Evolutionary conservation across 2,888 invertebrate genomes (phyloP).

Genomic region (Autographa pulchrina): DNA sequence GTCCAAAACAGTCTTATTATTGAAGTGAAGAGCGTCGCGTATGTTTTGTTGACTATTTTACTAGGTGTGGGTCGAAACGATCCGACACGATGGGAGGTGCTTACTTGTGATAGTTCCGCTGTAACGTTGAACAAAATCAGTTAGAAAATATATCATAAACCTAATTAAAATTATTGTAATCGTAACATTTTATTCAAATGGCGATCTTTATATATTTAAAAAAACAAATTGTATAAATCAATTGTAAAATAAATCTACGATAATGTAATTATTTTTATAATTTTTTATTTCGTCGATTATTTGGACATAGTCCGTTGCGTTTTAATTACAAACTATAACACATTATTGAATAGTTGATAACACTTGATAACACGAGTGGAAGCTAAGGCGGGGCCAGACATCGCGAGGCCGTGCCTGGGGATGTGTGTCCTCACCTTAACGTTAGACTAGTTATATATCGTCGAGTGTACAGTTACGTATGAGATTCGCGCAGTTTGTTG

Average conservation of each 20-base stretch:
- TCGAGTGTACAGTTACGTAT: slow-evolving; percentile 88
- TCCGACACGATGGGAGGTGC: slow-evolving; percentile 46
- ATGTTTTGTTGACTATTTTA: slow-evolving; percentile 18
- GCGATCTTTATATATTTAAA: slow-evolving; percentile 40
- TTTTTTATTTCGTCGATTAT: slow-evolving; percentile 21
- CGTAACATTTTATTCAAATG: slow-evolving; percentile 31
- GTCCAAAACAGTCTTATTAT: slow-evolving; percentile 65
- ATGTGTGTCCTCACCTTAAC: slow-evolving; percentile 14
- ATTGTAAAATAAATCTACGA: slow-evolving; percentile 31
- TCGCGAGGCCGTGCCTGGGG: neutral
- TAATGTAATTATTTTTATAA: slow-evolving; percentile 36
- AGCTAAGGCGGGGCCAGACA: slow-evolving; percentile 15
- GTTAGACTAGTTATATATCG: slow-evolving; percentile 59
- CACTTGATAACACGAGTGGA: slow-evolving; percentile 36
- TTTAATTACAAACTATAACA: slow-evolving; percentile 12
- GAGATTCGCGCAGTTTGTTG: slow-evolving; percentile 82
- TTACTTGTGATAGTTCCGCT: slow-evolving; percentile 59
- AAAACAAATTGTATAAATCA: slow-evolving; percentile 44
- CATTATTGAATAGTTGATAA: slow-evolving; percentile 21
- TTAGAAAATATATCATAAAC: slow-evolving; percentile 31
- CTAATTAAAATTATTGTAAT: slow-evolving; percentile 34
- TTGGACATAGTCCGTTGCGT: slow-evolving; percentile 25
- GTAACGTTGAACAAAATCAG: slow-evolving; percentile 49
- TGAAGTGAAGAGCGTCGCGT: slow-evolving; percentile 19
- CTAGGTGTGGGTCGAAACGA: slow-evolving; percentile 24